A percentile compares a stretch with the other conserved stretches of the same genome.
These are phyloP conservation scores for Synergus japonicus DNA, from an alignment of 2,888 invertebrate genomes.

Conservation along the genomic window DNA sequence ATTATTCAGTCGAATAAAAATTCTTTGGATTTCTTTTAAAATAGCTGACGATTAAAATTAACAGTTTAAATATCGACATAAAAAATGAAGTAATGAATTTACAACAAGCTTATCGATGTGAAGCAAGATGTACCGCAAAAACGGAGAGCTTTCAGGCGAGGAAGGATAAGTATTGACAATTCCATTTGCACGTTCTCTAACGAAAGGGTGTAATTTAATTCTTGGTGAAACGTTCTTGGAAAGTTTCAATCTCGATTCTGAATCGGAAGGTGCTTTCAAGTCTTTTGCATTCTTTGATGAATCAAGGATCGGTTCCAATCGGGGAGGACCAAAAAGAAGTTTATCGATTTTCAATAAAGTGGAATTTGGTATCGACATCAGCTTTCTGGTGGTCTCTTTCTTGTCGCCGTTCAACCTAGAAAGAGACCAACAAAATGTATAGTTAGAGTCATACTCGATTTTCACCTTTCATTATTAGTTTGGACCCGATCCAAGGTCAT, in stretches of 20 bases:
- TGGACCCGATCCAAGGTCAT: slow-evolving; percentile 23
- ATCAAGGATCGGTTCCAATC: slow-evolving; percentile 41
- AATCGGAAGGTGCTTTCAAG: slow-evolving; percentile 2
- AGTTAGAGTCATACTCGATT: slow-evolving; percentile 18
- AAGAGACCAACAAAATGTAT: slow-evolving; percentile 35
- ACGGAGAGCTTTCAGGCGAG: not conserved
- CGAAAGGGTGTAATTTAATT: slow-evolving; percentile 38
- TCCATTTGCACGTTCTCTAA: slow-evolving; percentile 43
- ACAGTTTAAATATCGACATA: not conserved
- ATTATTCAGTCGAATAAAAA: not conserved
- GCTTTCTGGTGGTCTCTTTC: slow-evolving; percentile 35
- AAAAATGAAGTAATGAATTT: slow-evolving; percentile 4
- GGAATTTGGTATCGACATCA: not conserved
- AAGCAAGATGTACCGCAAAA: slow-evolving; percentile 2
- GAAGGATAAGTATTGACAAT: slow-evolving; percentile 36
- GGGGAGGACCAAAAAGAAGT: slow-evolving; percentile 43
- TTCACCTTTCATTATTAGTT: slow-evolving; percentile 7
- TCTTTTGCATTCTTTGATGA: slow-evolving; percentile 19
- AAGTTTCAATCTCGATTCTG: slow-evolving; percentile 18
- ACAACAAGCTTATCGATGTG: not conserved
- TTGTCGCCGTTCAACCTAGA: slow-evolving; percentile 29
- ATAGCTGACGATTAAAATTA: not conserved
- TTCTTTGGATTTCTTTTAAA: not conserved
- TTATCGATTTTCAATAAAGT: slow-evolving; percentile 48
- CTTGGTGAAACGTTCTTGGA: slow-evolving; percentile 17